Conservation (phyloP, 2,113 vertebrate genomes). For the Columba livia region DNA sequence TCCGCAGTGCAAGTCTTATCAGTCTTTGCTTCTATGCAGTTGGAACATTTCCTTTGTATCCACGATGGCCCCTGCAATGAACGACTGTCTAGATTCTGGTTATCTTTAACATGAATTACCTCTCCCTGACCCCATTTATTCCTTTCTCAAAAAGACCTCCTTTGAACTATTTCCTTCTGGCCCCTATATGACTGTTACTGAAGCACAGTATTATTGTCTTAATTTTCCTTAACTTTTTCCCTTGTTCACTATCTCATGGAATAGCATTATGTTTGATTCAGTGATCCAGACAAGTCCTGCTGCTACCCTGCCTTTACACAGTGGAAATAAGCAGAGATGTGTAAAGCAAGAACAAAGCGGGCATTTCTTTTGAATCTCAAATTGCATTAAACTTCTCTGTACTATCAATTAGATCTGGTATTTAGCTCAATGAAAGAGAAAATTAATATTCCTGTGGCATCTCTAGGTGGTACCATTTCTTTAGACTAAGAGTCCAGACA, state of each 20-base stretch:
- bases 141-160: background rate
- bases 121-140: slow-evolving; percentile 26
- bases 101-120: slow-evolving; percentile 40
- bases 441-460: background rate
- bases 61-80: background rate
- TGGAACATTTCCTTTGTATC: slow-evolving; percentile 42
- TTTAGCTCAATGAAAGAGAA: background rate
- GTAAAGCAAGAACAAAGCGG: background rate
- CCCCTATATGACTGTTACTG: background rate
- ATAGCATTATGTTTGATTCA: background rate
- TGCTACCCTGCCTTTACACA: background rate
- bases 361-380: background rate
- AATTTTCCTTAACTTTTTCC: background rate
- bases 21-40: slow-evolving; percentile 35
- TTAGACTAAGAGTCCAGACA: background rate
- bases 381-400: background rate
- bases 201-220: background rate
- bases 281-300: background rate
- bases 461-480: background rate
- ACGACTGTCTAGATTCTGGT: slow-evolving; percentile 22
- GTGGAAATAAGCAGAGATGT: background rate
- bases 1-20: slow-evolving; percentile 52
- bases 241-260: background rate
- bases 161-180: slow-evolving; percentile 23
- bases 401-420: background rate